Evolutionary conservation across 1,140 invertebrate species (phyloP), one percentile per base, ranked within the genome.

Genomic region (Ylistrum balloti): DNA sequence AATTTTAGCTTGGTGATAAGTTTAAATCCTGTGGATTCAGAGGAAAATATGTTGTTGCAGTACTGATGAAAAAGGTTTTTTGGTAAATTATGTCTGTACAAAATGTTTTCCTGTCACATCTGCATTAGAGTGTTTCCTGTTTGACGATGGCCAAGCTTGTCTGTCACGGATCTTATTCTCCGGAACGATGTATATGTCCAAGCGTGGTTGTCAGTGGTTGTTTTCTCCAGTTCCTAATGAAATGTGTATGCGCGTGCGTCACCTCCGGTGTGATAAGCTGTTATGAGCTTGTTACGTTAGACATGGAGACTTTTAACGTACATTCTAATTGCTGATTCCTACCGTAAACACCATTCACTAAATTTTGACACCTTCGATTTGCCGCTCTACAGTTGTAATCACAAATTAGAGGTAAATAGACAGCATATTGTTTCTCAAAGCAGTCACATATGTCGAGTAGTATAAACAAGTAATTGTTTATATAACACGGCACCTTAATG

Each of bases 351-450:
- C 56, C 56, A 74, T 74, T 74, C 56, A 74, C 56, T 5, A 3
- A 74, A 74, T 74, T 74, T 17, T 74, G 56, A 74, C 56, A 74
- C 56, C 56, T 74, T 74, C 56, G 22, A 74, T 74, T 28, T 28
- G 22, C 9, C 2, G 56, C 5, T 9, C 56, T 22, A 74, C 56
- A 74, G 56, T 74, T 74, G 56, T 74, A 74, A 74, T 74, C 56
- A 74, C 56, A 74, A 56, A 74, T 74, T 74, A 74, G 22, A 74
- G 56, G n/a, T 74, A 74, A 74, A n/a, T n/a, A 74, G 22, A 74
- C 56, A 74, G 0, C 56, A 74, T 28, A 74, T 74, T 74, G 56
- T 74, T 74, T 74, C 56, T 74, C 56, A 74, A 74, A n/a, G 56
- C 56, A 74, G 56, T 74, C 56, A 74, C 22, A 28, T 74, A 28